Conservation (phyloP, 2,113 vertebrate genomes). For the Petroica traversi region DNA sequence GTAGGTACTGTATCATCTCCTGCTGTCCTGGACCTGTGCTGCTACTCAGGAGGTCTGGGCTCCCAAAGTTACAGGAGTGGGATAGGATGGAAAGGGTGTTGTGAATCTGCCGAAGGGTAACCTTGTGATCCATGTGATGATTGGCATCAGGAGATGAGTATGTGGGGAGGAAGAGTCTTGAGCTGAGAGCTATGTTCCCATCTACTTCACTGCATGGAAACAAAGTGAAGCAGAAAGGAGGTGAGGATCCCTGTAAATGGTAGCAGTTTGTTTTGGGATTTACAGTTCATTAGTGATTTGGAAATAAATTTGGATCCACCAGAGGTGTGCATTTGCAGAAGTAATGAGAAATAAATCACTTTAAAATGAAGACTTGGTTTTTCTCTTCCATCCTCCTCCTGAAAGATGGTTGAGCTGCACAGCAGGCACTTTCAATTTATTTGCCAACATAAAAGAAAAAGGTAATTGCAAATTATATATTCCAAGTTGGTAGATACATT, state of each 20-base stretch:
- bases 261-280: not conserved
- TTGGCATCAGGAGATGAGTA: not conserved
- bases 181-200: not conserved
- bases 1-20: not conserved
- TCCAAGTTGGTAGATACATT: not conserved
- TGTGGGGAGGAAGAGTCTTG: not conserved
- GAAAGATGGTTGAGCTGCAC: not conserved
- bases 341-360: not conserved
- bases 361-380: not conserved
- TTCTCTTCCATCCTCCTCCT: not conserved
- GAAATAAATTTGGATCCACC: not conserved
- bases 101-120: not conserved
- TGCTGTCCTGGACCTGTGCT: not conserved
- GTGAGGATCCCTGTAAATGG: not conserved
- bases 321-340: accelerated
- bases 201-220: not conserved
- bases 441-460: not conserved
- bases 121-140: accelerated
- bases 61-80: accelerated
- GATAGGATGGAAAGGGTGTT: not conserved
- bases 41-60: not conserved
- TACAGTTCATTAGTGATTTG: not conserved
- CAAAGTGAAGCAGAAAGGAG: not conserved
- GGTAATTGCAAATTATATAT: not conserved
- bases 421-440: not conserved